These are phyloP conservation scores for Trichonephila inaurata DNA, from an alignment of 1,140 invertebrate genomes.

Conservation along the genomic window DNA sequence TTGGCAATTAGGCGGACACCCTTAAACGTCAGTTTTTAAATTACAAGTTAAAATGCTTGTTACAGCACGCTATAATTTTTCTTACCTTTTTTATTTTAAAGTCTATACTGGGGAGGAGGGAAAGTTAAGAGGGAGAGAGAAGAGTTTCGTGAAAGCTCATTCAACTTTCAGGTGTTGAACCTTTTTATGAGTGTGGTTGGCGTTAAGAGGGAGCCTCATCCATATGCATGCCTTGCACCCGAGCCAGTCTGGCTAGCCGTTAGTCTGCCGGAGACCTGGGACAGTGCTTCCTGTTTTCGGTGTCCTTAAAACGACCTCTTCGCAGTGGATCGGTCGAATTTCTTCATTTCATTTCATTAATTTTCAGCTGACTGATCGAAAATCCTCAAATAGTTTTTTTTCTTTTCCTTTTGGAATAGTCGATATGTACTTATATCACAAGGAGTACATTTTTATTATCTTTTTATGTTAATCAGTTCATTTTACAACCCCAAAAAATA, in stretches of 20 bases:
- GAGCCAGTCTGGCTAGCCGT: not conserved
- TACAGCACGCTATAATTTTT: too few relatives aligned
- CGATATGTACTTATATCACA: too few relatives aligned
- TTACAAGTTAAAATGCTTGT: too few relatives aligned
- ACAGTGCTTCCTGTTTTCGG: not conserved
- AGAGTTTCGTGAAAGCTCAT: not conserved
- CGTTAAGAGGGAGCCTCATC: not conserved
- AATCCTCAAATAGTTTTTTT: not conserved
- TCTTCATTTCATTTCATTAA: not conserved
- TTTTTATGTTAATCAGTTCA: too few relatives aligned
- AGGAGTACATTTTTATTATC: too few relatives aligned
- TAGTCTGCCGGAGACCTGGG: not conserved
- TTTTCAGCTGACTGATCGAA: not conserved
- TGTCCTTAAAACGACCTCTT: not conserved
- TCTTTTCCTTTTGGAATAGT: too few relatives aligned
- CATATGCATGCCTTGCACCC: constrained; percentile 9
- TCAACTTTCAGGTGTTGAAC: not conserved
- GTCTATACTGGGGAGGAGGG: not conserved
- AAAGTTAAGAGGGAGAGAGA: not conserved
- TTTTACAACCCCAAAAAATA: too few relatives aligned
- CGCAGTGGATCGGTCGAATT: not conserved
- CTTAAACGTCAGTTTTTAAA: too few relatives aligned
- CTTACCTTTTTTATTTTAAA: not conserved
- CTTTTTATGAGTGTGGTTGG: not conserved
- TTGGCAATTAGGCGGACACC: too few relatives aligned